Conservation (phyloP, 1,140 invertebrate genomes). For the Wasmannia auropunctata region DNA sequence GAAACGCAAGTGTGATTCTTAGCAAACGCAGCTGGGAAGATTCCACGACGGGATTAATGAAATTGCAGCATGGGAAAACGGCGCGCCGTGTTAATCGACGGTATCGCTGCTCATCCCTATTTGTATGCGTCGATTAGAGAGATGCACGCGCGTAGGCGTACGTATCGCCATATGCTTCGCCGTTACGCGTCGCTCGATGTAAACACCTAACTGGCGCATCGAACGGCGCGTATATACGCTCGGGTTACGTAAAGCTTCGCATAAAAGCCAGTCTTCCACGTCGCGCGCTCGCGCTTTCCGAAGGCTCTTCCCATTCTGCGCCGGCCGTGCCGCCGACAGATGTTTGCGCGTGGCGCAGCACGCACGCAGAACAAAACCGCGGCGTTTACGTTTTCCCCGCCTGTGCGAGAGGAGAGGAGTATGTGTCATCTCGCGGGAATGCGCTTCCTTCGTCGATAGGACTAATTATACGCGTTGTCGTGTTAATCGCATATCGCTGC, state of each 20-base stretch:
- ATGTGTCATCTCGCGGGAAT: constrained; percentile 38
- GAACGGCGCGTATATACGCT: constrained; percentile 23
- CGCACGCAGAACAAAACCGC: constrained; percentile 9
- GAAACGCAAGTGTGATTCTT: not conserved
- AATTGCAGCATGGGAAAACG: constrained; percentile 26
- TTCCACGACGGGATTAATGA: constrained; percentile 31
- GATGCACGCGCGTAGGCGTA: constrained; percentile 50
- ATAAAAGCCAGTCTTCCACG: constrained; percentile 48
- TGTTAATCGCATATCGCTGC: constrained; percentile 40
- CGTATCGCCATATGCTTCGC: constrained; percentile 14
- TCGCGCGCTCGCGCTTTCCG: constrained; percentile 3
- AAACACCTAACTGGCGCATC: constrained; percentile 49
- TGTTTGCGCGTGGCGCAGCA: not conserved
- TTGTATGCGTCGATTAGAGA: constrained; percentile 49
- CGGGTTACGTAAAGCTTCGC: constrained; percentile 62
- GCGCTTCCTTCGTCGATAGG: constrained; percentile 46
- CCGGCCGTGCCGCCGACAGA: not conserved
- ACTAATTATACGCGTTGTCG: constrained; percentile 65
- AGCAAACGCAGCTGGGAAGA: constrained; percentile 4
- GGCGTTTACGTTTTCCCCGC: constrained; percentile 1
- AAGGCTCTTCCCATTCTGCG: not conserved
- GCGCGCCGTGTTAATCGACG: constrained; percentile 41
- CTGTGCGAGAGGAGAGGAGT: not conserved
- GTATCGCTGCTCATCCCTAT: constrained; percentile 20
- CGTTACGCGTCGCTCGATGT: constrained; percentile 46